Conservation (phyloP, 1,140 invertebrate species). For the Battus philenor region DNA sequence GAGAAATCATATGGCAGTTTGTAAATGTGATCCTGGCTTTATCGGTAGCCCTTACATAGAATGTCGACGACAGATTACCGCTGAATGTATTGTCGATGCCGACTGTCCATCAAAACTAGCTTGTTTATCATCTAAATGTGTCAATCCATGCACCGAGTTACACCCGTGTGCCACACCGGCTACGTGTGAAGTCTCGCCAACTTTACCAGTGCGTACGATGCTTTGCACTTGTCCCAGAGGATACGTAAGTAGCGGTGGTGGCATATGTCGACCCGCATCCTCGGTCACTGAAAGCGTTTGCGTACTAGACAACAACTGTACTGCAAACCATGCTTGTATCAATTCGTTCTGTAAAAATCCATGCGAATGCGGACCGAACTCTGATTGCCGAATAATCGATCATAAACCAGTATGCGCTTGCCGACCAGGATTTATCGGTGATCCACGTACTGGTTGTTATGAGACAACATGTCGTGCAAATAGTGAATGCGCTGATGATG, state of each 20-base stretch:
- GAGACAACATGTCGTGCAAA: constrained; percentile 85
- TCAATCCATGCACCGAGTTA: constrained; percentile 87
- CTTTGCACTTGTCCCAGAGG: constrained; percentile 91
- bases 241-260: constrained; percentile 90
- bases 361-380: constrained; percentile 87
- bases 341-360: constrained; percentile 87
- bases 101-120: constrained; percentile 88
- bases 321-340: constrained; percentile 84
- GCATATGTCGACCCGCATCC: constrained; percentile 83
- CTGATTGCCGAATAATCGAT: constrained; percentile 86
- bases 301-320: constrained; percentile 85
- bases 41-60: constrained; percentile 88
- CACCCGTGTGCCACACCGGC: constrained; percentile 88
- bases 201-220: constrained; percentile 90
- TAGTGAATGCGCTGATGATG: constrained; percentile 84
- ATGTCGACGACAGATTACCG: constrained; percentile 82
- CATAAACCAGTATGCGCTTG: constrained; percentile 92
- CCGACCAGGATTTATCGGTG: constrained; percentile 86
- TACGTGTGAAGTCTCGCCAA: constrained; percentile 87
- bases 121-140: constrained; percentile 88
- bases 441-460: constrained; percentile 85
- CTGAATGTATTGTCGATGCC: constrained; percentile 86
- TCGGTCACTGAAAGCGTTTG: constrained; percentile 82
- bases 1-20: constrained; percentile 88
- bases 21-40: constrained; percentile 84